These are phyloP conservation scores for Fregata magnificens DNA, from an alignment of 2,113 vertebrate species.

Conservation along the genomic window DNA sequence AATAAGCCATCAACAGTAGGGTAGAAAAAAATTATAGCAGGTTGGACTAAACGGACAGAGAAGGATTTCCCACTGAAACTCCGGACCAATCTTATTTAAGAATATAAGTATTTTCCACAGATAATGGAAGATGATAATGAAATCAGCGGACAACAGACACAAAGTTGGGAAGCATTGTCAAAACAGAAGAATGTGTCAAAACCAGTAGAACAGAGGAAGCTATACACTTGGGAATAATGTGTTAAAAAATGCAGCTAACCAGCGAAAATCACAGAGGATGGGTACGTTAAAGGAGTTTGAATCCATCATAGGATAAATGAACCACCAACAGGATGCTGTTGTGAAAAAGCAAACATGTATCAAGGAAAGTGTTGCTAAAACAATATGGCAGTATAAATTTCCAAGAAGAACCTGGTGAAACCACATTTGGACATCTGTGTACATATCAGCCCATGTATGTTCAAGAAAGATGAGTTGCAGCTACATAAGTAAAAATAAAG, in stretches of 20 bases:
- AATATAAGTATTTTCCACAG: neutral
- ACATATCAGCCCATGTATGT: neutral
- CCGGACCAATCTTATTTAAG: neutral
- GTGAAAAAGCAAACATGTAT: neutral
- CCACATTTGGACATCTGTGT: neutral
- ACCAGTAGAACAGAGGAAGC: neutral
- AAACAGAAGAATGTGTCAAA: neutral
- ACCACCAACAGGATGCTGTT: fast-evolving
- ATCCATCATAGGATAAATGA: neutral
- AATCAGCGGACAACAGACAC: neutral
- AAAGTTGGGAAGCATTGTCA: neutral
- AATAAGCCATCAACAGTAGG: neutral
- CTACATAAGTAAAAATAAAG: neutral
- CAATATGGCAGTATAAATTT: neutral
- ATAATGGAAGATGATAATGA: neutral
- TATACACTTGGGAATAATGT: neutral
- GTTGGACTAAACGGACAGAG: neutral
- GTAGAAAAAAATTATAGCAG: neutral
- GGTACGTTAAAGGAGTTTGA: neutral
- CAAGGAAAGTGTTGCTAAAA: neutral
- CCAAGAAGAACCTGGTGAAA: neutral
- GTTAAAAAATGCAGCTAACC: neutral
- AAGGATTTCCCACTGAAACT: neutral
- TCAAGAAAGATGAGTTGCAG: neutral
- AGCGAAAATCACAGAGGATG: neutral